Conservation (phyloP, 2,888 invertebrate genomes). For the Amiota minor region DNA sequence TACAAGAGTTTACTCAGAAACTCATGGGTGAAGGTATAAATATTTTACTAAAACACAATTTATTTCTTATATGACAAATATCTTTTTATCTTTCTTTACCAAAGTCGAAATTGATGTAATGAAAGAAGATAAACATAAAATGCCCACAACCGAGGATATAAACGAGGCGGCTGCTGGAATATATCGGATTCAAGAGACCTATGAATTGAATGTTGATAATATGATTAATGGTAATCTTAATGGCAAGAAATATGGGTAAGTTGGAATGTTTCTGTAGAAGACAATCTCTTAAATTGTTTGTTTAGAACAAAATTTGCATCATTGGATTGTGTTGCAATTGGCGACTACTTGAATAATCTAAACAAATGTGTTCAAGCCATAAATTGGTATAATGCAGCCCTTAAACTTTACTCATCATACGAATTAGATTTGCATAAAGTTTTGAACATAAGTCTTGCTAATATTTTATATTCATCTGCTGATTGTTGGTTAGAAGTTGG, state of each 20-base stretch:
- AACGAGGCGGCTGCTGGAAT: slow-evolving; percentile 1
- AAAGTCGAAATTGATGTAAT: slow-evolving; percentile 12
- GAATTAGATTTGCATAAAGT: slow-evolving; percentile 35
- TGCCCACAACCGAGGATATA: neutral
- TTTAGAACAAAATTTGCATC: slow-evolving; percentile 41
- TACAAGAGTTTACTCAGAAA: slow-evolving; percentile 30
- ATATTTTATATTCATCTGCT: slow-evolving; percentile 35
- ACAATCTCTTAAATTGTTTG: neutral
- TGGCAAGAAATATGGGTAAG: slow-evolving; percentile 10
- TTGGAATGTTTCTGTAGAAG: neutral
- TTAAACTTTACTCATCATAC: slow-evolving; percentile 34
- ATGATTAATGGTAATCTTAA: neutral
- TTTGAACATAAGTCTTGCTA: slow-evolving; percentile 28
- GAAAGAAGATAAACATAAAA: neutral
- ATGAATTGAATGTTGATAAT: neutral
- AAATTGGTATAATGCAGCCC: slow-evolving; percentile 43
- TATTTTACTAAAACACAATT: neutral
- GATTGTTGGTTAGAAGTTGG: neutral
- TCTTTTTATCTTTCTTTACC: neutral
- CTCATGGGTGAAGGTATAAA: slow-evolving; percentile 37
- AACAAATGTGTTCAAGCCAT: slow-evolving; percentile 24
- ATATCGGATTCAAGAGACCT: slow-evolving; percentile 12
- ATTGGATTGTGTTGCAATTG: slow-evolving; percentile 45
- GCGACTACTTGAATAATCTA: slow-evolving; percentile 22
- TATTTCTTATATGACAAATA: neutral